phyloP scores from a whole-genome alignment of 1,140 invertebrate genomes.

The Sycobia sp. region DNA sequence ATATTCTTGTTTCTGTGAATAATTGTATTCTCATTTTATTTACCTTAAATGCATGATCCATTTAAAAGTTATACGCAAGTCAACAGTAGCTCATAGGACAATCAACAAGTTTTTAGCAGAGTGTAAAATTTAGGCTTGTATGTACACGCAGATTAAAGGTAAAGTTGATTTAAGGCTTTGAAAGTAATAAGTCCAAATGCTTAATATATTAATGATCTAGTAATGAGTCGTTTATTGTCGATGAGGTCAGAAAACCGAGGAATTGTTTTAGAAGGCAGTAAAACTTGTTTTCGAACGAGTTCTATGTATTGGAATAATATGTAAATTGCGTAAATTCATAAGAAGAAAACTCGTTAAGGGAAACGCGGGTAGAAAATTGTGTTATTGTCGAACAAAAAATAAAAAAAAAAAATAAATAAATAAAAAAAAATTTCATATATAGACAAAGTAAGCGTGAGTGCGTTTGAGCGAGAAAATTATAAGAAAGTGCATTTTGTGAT shows the following conservation, averaged over 20 bases:
- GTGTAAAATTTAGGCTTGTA: constrained; percentile 17
- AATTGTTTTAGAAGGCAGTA: constrained; percentile 13
- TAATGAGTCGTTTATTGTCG: constrained; percentile 14
- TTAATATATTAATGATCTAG: constrained; percentile 12
- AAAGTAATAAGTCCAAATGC: constrained; percentile 19
- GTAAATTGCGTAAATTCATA: constrained; percentile 6
- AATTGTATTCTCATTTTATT: background rate
- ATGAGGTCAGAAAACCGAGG: constrained; percentile 2
- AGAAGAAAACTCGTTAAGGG: background rate
- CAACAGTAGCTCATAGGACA: constrained; percentile 28
- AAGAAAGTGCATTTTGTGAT: constrained; percentile 51
- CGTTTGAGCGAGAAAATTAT: constrained; percentile 28
- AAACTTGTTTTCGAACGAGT: constrained; percentile 5
- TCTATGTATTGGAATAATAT: background rate
- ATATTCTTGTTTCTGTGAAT: background rate
- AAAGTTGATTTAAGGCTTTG: constrained; percentile 21
- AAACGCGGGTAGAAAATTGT: background rate
- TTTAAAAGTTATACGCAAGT: constrained; percentile 4
- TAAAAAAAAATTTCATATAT: constrained; percentile 6
- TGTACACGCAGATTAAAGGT: background rate
- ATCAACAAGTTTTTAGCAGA: constrained; percentile 23
- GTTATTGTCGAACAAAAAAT: background rate
- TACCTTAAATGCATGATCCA: background rate
- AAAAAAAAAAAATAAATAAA: too few relatives aligned
- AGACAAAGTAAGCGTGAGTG: constrained; percentile 26